These are phyloP conservation scores for Apamea anceps DNA, from an alignment of 2,888 invertebrate genomes.

Conservation along the genomic window DNA sequence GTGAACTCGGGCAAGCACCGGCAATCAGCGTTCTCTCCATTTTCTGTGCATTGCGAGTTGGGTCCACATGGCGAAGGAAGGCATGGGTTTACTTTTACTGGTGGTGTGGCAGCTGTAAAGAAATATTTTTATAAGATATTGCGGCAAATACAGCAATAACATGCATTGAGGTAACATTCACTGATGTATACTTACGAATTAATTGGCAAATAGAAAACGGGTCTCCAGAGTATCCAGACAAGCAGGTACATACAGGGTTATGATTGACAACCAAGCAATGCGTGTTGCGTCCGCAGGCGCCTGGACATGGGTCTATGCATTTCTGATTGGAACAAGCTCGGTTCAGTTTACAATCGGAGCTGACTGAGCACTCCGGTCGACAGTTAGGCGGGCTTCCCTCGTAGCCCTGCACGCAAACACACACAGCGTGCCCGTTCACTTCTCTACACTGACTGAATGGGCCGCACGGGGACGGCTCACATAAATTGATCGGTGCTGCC, in stretches of 20 bases:
- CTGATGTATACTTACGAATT: slow-evolving; percentile 80
- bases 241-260: slow-evolving; percentile 92
- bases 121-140: slow-evolving; percentile 30
- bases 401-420: slow-evolving; percentile 92
- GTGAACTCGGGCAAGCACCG: slow-evolving; percentile 91
- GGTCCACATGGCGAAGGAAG: slow-evolving; percentile 92
- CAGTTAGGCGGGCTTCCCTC: slow-evolving; percentile 93
- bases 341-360: slow-evolving; percentile 92
- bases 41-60: slow-evolving; percentile 91
- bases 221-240: slow-evolving; percentile 92
- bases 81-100: slow-evolving; percentile 89
- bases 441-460: slow-evolving; percentile 93
- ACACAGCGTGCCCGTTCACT: slow-evolving; percentile 92
- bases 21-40: slow-evolving; percentile 91
- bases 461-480: slow-evolving; percentile 91
- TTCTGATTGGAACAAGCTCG: slow-evolving; percentile 94
- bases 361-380: slow-evolving; percentile 94
- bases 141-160: not conserved
- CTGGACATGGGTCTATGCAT: slow-evolving; percentile 94
- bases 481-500: slow-evolving; percentile 74
- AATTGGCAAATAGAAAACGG: slow-evolving; percentile 92
- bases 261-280: slow-evolving; percentile 92
- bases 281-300: slow-evolving; percentile 92
- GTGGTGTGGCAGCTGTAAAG: slow-evolving; percentile 79
- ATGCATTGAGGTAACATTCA: not conserved